These are phyloP conservation scores for Dicrurus megarhynchus DNA, from an alignment of 2,113 vertebrate species.

Conservation along the genomic window DNA sequence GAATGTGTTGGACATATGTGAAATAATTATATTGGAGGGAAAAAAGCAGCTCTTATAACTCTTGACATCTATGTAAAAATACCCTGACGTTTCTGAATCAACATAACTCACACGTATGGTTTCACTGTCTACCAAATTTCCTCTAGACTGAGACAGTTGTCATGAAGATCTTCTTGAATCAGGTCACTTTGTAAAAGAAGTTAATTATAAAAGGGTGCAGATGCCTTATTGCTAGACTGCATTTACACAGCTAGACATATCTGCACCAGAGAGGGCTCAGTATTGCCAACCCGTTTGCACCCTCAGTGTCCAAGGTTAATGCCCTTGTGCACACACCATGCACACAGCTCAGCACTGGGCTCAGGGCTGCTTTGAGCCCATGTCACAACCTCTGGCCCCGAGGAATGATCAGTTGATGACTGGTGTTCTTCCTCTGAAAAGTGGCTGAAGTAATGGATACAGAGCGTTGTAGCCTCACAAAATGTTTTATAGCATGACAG, in stretches of 20 bases:
- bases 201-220: not conserved
- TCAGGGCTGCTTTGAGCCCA: not conserved
- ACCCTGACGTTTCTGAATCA: not conserved
- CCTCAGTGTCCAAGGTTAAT: not conserved
- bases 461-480: not conserved
- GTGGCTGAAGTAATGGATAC: not conserved
- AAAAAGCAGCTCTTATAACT: not conserved
- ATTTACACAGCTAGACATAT: not conserved
- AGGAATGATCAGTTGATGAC: not conserved
- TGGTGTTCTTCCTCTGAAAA: not conserved
- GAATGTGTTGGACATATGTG: not conserved
- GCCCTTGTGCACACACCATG: fast-evolving
- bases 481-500: not conserved
- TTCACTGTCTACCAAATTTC: not conserved
- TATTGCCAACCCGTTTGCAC: not conserved
- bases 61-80: not conserved
- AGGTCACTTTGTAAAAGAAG: not conserved
- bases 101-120: not conserved
- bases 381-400: fast-evolving
- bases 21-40: not conserved
- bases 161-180: not conserved
- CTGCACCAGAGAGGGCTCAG: not conserved
- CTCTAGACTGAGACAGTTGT: not conserved
- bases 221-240: not conserved
- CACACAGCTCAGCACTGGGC: not conserved